Evolutionary conservation across 2,113 vertebrate genomes (phyloP).

Genomic region (Dunckerocampus dactyliophorus): DNA sequence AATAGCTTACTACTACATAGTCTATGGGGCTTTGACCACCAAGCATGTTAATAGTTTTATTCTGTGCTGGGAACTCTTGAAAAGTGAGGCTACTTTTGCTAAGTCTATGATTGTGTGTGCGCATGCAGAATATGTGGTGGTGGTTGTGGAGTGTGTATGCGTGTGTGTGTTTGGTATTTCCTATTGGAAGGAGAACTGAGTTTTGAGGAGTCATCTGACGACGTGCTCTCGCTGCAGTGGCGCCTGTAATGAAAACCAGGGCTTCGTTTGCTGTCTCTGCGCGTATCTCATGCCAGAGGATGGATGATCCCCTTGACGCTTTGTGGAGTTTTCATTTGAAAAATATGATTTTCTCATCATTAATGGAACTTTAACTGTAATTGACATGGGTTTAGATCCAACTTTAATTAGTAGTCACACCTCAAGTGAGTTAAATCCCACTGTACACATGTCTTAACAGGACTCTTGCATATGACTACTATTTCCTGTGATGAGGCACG

Average conservation of each 20-base stretch:
- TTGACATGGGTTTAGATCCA: too few species aligned
- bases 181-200: slow-evolving; percentile 64
- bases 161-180: slow-evolving; percentile 65
- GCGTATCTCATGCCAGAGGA: slow-evolving; percentile 36
- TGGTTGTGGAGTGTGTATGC: slow-evolving; percentile 17
- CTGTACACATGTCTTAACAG: too few species aligned
- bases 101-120: slow-evolving; percentile 8
- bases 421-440: too few species aligned
- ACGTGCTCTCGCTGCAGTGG: slow-evolving; percentile 56
- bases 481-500: slow-evolving; percentile 11
- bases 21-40: slow-evolving; percentile 6
- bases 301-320: slow-evolving; percentile 22
- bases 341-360: neutral
- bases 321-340: neutral
- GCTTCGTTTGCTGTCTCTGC: slow-evolving; percentile 29
- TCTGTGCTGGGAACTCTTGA: slow-evolving; percentile 20
- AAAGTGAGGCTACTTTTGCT: slow-evolving; percentile 31
- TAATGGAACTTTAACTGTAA: too few species aligned
- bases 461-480: neutral
- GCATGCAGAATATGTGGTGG: neutral
- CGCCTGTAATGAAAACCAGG: slow-evolving; percentile 63
- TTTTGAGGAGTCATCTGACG: slow-evolving; percentile 62
- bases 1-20: neutral
- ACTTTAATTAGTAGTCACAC: too few species aligned
- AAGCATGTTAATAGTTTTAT: neutral